Percentiles rank a stretch among this genome's conserved stretches.
Evolutionary conservation across 1,140 invertebrate species (phyloP).

Genomic region (Brachionus koreanus): DNA sequence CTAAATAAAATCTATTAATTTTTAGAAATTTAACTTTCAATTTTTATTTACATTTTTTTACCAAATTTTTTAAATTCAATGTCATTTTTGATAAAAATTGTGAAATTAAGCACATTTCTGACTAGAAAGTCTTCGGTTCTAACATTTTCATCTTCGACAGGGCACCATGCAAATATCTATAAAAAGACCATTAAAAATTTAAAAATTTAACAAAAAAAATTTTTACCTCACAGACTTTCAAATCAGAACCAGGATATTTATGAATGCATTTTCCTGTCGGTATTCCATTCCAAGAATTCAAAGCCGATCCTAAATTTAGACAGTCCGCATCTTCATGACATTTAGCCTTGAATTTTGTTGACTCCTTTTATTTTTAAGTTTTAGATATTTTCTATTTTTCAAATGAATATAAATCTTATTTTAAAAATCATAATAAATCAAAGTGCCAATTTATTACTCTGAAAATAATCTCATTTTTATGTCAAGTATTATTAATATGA

Average conservation of each 20-base stretch:
- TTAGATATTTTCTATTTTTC: no score
- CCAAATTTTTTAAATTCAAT: constrained; percentile 46
- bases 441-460: no score
- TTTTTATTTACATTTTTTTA: constrained; percentile 38
- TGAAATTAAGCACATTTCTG: constrained; percentile 44
- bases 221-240: constrained; percentile 29
- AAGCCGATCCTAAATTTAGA: constrained; percentile 14
- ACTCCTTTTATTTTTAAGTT: no score
- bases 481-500: no score
- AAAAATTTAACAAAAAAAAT: background rate
- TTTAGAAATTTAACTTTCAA: background rate
- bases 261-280: constrained; percentile 29
- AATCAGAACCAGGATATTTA: background rate
- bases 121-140: constrained; percentile 28
- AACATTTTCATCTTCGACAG: constrained; percentile 13
- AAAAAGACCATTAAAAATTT: background rate
- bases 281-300: constrained; percentile 39
- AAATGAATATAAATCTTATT: no score
- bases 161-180: constrained; percentile 35
- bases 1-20: background rate
- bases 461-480: no score
- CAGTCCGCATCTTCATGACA: constrained; percentile 3
- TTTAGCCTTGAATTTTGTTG: background rate
- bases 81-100: constrained; percentile 46
- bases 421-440: no score